phyloP scores from a whole-genome alignment of 2,113 vertebrate species.

The Nerophis lumbriciformis region DNA sequence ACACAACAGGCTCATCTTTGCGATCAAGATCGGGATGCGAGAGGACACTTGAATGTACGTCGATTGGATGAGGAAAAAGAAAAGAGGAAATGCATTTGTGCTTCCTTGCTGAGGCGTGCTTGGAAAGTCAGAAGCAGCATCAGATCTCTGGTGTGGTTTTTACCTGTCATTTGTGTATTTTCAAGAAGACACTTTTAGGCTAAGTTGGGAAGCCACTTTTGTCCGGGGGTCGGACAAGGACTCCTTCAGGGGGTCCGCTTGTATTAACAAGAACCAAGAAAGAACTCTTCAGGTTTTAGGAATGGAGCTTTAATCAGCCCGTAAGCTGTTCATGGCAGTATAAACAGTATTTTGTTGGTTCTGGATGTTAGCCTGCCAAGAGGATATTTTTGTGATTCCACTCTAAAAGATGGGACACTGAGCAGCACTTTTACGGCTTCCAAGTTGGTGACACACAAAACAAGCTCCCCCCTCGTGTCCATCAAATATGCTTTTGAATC shows the following conservation, averaged over 20 bases:
- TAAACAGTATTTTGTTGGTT: slow-evolving; percentile 51
- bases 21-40: slow-evolving; percentile 22
- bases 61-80: neutral
- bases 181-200: slow-evolving; percentile 28
- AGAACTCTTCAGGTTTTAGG: slow-evolving; percentile 26
- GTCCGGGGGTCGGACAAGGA: slow-evolving; percentile 33
- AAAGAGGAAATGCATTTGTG: slow-evolving; percentile 16
- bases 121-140: slow-evolving; percentile 37
- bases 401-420: slow-evolving; percentile 21
- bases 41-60: slow-evolving; percentile 51
- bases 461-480: slow-evolving; percentile 17
- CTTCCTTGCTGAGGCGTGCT: slow-evolving; percentile 25
- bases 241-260: slow-evolving; percentile 29
- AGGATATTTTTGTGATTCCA: slow-evolving; percentile 50
- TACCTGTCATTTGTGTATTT: slow-evolving; percentile 35
- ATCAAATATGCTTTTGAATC: slow-evolving; percentile 29
- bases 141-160: slow-evolving; percentile 39
- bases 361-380: slow-evolving; percentile 39
- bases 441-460: slow-evolving; percentile 16
- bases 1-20: slow-evolving; percentile 4
- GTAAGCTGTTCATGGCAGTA: slow-evolving; percentile 32
- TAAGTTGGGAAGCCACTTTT: slow-evolving; percentile 21
- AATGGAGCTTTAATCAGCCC: slow-evolving; percentile 50
- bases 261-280: slow-evolving; percentile 4
- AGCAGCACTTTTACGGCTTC: slow-evolving; percentile 36